These are phyloP conservation scores for Apus apus DNA, from an alignment of 2,113 vertebrate species.

Conservation along the genomic window DNA sequence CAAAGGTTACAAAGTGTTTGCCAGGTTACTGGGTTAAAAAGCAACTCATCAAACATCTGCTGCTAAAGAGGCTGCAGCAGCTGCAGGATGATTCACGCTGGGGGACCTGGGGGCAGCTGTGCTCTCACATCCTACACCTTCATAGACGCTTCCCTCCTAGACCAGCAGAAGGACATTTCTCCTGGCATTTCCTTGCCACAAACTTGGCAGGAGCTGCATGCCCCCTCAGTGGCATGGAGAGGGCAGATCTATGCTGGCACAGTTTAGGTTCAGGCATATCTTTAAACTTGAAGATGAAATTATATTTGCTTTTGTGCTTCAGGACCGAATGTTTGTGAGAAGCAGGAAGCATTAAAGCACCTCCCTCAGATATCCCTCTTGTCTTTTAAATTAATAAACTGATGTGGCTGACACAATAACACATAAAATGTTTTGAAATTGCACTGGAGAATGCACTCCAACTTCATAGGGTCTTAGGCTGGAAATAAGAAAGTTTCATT, in stretches of 20 bases:
- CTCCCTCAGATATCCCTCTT: neutral
- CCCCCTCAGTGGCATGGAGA: neutral
- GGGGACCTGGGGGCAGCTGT: neutral
- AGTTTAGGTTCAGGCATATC: neutral
- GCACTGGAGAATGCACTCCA: neutral
- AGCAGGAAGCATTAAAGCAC: neutral
- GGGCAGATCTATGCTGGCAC: neutral
- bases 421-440: neutral
- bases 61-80: neutral
- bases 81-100: neutral
- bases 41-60: neutral
- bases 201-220: neutral
- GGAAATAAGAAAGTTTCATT: neutral
- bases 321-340: neutral
- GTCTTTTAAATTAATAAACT: neutral
- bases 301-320: neutral
- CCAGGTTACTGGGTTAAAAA: neutral
- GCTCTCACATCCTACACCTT: neutral
- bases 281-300: neutral
- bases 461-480: neutral
- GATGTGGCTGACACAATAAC: neutral
- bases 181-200: neutral
- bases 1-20: neutral
- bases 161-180: rapidly evolving
- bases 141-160: neutral